Base-by-base conservation (phyloP, 1,140 invertebrate genomes). In the Drosophila trapezifrons region DNA sequence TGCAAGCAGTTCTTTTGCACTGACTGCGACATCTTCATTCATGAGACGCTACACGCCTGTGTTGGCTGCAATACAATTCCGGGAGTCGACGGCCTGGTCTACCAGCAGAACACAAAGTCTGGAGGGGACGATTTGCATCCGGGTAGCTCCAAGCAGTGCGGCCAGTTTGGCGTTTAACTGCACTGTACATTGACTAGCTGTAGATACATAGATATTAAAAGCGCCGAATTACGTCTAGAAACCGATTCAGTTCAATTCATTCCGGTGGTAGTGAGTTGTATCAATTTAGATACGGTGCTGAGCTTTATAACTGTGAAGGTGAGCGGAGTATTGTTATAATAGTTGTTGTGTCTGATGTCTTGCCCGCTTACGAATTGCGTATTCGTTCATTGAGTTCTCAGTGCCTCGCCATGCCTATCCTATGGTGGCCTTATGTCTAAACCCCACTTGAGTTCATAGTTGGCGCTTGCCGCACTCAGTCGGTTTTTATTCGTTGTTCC, bases 11-110 rank as follows among this genome's bases (percentile, higher is more conserved):
- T 94, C 37, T 99, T 97, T 92, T 99, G 98, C 92, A 93, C 98
- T 65, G 98, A 99, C 90, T 99, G 98, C 93, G 98, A 99, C 93
- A 94, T 98, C 60, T 98, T 98, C 91, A 95, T 99, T 55, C 97
- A 99, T 78, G 97, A 98, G 76, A 96, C 96, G 3, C 92, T 99
- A 32, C 98, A 99, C 92, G 96, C 96, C 10, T 99, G 98, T 93
- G 98, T 98, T 18, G 98, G 97, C 25, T 99, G 98, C 94, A 95
- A 97, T 18, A 92, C 91, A 1, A 90, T 91, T 45, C 90, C 90
- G 0, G 81, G 84, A 10, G 66, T 84, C 1, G 82, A 86, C 6
- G 89, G 85, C 2, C 56, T 90, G 22, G 74, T 91, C 10, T 85
- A 91, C 55, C 78, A 90, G 47, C 81, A 85, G 59, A 77, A 38